phyloP scores from a whole-genome alignment of 2,888 invertebrate species.

The Stenichneumon culpator region DNA sequence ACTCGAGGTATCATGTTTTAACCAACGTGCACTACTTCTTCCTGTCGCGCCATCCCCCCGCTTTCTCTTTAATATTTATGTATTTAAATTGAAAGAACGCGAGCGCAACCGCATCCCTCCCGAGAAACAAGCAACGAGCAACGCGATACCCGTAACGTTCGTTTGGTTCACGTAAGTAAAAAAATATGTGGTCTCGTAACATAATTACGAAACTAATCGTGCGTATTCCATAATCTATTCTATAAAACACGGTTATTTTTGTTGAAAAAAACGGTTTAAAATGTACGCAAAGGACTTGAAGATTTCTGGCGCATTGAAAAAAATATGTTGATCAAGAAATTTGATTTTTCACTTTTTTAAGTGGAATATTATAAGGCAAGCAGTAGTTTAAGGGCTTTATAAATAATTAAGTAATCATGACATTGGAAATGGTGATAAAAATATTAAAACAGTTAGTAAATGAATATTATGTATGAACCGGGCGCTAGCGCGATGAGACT shows the following conservation, averaged over 20 bases:
- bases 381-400: too few relatives aligned
- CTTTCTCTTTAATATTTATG: slow-evolving; percentile 72
- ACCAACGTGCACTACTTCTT: slow-evolving; percentile 48
- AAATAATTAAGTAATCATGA: too few relatives aligned
- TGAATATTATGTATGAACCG: too few relatives aligned
- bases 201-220: neutral
- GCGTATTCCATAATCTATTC: neutral
- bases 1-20: slow-evolving; percentile 67
- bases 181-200: slow-evolving; percentile 13
- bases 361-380: too few relatives aligned
- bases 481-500: too few relatives aligned
- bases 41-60: slow-evolving; percentile 57
- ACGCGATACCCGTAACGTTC: slow-evolving; percentile 38
- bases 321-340: neutral
- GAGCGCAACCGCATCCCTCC: slow-evolving; percentile 40
- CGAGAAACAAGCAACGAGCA: slow-evolving; percentile 49
- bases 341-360: too few relatives aligned
- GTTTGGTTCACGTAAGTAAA: slow-evolving; percentile 38
- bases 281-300: neutral
- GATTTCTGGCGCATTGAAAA: neutral
- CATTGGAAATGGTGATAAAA: too few relatives aligned
- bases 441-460: too few relatives aligned
- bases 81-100: slow-evolving; percentile 71
- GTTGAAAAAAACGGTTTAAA: neutral
- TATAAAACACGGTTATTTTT: neutral